Evolutionary conservation across 2,888 invertebrate genomes (phyloP), one percentile per base, ranked within the genome.

Genomic region (Dasypogon diadema): DNA sequence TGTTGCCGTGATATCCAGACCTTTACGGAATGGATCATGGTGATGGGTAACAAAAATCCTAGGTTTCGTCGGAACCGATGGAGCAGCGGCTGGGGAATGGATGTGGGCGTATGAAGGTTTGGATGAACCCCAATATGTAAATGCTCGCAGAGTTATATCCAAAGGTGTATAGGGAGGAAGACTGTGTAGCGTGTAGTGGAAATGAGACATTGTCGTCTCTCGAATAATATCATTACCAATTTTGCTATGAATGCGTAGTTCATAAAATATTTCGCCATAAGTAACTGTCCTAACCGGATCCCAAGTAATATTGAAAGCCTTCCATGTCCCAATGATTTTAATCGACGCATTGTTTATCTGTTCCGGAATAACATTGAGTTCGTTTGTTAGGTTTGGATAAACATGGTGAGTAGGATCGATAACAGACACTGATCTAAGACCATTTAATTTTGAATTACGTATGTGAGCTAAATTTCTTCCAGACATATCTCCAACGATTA

Each of bases 271-370:
- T 2, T 90, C 89, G 12, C 94, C 95, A 82, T 93, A 93, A 82
- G 93, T 95, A 2, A 94, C 92, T 72, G 91, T 90, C 0, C 86
- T 87, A 0, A 93, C 90, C 0, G 93, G 91, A 16, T 90, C 87
- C 97, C 97, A 98, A 1, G 92, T 91, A 51, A 98, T 90, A 80
- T 92, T 93, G 82, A 97, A 97, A 46, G 90, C 89, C 78, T 93
- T 89, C 91, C 93, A 95, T 14, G 89, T 89, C 0, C 97, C 97
- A 2, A 87, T 86, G 2, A 96, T 91, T 58, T 85, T 85, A 73
- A 98, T 90, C 0, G 92, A 91, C 1, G 89, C 87, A 1, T 88
- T 84, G 65, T 91, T 87, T 1, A 97, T 91, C 0, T 90, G 87
- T 79, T 91, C 90, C 0, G 97, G 97, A 74, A 93, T 90, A 0